These are phyloP conservation scores for Chaetophractus vellerosus DNA, from an alignment of 2,797 vertebrate species.

Conservation along the genomic window DNA sequence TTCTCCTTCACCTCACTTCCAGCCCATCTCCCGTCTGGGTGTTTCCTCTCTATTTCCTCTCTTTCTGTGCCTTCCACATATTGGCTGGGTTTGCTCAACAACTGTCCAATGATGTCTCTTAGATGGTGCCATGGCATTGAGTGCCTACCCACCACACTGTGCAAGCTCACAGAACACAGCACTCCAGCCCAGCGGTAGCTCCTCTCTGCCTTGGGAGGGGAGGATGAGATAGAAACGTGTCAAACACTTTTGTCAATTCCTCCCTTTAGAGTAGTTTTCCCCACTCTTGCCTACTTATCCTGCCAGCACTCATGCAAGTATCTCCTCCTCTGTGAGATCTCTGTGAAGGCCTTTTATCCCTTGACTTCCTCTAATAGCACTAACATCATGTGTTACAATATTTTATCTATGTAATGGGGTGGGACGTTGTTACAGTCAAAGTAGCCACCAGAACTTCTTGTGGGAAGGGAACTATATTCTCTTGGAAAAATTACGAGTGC, in stretches of 20 bases:
- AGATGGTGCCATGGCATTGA: background rate
- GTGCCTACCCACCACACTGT: background rate
- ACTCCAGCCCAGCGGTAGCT: background rate
- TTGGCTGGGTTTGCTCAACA: background rate
- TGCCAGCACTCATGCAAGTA: background rate
- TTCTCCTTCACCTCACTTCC: background rate
- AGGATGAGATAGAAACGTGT: background rate
- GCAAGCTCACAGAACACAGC: background rate
- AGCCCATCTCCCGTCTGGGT: background rate
- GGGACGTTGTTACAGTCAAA: background rate
- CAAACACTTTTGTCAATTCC: background rate
- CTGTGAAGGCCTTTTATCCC: background rate
- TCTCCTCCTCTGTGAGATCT: background rate
- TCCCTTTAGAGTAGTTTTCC: background rate
- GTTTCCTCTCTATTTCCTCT: constrained; percentile 14
- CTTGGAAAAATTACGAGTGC: background rate
- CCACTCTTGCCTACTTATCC: background rate
- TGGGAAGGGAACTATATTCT: background rate
- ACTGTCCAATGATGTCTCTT: background rate
- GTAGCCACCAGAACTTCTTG: background rate
- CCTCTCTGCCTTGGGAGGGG: background rate
- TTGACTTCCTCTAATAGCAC: background rate
- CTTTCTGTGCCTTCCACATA: background rate
- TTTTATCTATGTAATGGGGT: background rate
- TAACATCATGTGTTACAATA: background rate